These are phyloP conservation scores for Tenrec ecaudatus DNA, from an alignment of 2,113 vertebrate genomes.

Conservation along the genomic window DNA sequence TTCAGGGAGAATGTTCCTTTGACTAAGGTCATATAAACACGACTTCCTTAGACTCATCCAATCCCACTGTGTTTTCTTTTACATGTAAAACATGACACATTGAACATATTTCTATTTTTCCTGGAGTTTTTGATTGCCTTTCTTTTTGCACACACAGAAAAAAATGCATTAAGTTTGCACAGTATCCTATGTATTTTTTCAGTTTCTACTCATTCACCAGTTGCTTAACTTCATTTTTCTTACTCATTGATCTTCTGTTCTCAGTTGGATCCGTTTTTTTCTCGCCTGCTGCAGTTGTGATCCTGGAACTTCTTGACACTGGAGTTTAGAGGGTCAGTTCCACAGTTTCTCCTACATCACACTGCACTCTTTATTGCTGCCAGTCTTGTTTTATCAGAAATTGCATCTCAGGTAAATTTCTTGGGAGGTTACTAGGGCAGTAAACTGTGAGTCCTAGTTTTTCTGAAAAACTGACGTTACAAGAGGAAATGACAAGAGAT, in stretches of 20 bases:
- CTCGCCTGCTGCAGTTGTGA: neutral
- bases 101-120: conserved; percentile 38
- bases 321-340: neutral
- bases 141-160: neutral
- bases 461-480: neutral
- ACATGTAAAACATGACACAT: no score
- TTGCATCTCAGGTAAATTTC: neutral
- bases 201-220: neutral
- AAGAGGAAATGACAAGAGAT: no score
- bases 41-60: no score
- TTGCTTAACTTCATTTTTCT: neutral
- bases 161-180: neutral
- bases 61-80: no score
- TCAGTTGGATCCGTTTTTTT: neutral
- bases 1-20: neutral
- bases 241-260: neutral
- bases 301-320: neutral
- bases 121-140: conserved; percentile 12
- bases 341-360: neutral
- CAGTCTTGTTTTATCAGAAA: neutral
- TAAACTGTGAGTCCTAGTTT: neutral
- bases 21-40: neutral
- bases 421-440: neutral
- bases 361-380: neutral
- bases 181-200: neutral